Evolutionary conservation across 1,140 invertebrate species (phyloP).

Genomic region (Rhizoglyphus robini): DNA sequence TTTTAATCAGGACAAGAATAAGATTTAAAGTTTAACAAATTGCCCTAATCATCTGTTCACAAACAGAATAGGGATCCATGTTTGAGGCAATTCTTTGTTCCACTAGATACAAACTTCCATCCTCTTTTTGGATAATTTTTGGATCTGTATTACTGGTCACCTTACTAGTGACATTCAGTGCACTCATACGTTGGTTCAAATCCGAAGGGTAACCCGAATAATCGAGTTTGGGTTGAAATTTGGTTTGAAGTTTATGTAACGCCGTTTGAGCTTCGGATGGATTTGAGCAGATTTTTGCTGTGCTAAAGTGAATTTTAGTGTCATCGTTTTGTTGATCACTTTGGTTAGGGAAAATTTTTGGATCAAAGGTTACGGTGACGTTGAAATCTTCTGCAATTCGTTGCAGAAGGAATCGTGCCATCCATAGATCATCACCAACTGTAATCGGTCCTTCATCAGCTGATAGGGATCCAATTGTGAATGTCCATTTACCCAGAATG

Average conservation of each 20-base stretch:
- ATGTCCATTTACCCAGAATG: slow-evolving; percentile 36
- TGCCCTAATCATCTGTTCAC: neutral
- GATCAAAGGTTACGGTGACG: slow-evolving; percentile 67
- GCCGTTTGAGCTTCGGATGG: neutral
- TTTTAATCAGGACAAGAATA: too few species aligned
- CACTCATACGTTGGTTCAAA: neutral
- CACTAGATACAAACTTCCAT: too few species aligned
- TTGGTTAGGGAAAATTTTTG: slow-evolving; percentile 51
- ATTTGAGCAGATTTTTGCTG: neutral
- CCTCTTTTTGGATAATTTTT: too few species aligned
- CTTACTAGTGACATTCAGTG: neutral
- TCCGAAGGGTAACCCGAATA: too few species aligned
- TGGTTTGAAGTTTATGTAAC: neutral
- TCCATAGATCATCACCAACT: slow-evolving; percentile 79
- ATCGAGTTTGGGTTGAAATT: too few species aligned
- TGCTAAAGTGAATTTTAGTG: neutral
- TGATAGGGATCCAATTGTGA: slow-evolving; percentile 46
- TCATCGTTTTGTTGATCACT: neutral
- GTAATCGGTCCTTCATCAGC: slow-evolving; percentile 63
- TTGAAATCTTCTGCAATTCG: slow-evolving; percentile 85
- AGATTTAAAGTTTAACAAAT: too few species aligned
- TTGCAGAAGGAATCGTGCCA: slow-evolving; percentile 67
- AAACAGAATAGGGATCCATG: neutral
- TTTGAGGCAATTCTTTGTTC: neutral
- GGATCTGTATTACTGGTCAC: neutral